Base-by-base conservation (phyloP, 2,888 invertebrate species). In the Lycocerus yunnanus region DNA sequence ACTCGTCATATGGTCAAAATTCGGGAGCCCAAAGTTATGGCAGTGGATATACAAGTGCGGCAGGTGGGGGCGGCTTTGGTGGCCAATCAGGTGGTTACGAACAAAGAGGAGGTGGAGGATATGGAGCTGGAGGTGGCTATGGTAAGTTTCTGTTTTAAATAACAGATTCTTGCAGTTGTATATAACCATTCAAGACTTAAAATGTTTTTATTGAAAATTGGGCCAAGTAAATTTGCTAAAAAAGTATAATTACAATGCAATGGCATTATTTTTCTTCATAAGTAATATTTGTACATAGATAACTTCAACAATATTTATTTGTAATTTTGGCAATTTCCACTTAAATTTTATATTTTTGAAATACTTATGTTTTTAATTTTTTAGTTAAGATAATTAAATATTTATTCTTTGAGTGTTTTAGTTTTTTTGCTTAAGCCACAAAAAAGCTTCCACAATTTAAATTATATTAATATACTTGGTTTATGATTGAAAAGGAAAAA, bases 71-170 rank as follows among this genome's bases (percentile, higher is more conserved):
- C 0, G 43, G 43, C 6, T 79, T 78, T 60, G 76, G 75, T 65
- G 78, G 75, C 43, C 79, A 80, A 58, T 69, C 74, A 14, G 75
- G 77, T 9, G 77, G 78, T 18, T 78, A 76, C 72, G 78, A 80
- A 16, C 16, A 16, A 20, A 63, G 61, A 61, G 77, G 79, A 77
- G 71, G 71, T 16, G 76, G 79, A 58, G 78, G 78, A 60, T 79
- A 79, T 72, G 73, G 73, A 58, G 72, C 79, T 63, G 68, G 78
- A 20, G 72, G 79, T 61, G 73, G 76, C 66, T 80, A 78, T 76
- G 80, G 79, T 80, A 72, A 72, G 77, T 75, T 21, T 6, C 59
- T 43, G 43, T 43, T 43, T 43, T 43, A n/a, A 43, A n/a, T n/a
- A 43, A 43, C 43, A 43, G 43, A 43, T 43, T 43, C 43, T 43